phyloP scores from a whole-genome alignment of 2,113 vertebrate species.

The Phodopus roborovskii region DNA sequence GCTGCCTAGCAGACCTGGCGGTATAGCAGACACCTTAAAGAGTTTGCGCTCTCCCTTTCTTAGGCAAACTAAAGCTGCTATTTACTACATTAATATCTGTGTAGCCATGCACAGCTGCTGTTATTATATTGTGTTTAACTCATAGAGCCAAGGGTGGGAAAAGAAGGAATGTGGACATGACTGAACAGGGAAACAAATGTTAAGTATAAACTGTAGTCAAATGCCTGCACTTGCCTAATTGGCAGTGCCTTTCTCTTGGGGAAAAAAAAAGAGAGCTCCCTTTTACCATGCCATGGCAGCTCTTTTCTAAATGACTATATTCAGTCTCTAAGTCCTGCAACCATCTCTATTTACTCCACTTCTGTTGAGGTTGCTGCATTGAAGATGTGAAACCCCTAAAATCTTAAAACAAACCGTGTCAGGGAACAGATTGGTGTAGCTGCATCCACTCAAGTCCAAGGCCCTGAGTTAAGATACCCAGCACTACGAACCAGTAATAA shows the following conservation, averaged over 20 bases:
- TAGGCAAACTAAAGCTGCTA: conserved; percentile 29
- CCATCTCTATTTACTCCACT: background rate
- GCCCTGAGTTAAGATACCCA: background rate
- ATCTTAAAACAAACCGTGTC: background rate
- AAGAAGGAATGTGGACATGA: conserved; percentile 13
- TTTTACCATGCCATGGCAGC: background rate
- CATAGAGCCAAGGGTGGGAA: background rate
- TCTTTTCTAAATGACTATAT: conserved; percentile 41
- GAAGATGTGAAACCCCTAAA: background rate
- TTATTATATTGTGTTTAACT: background rate
- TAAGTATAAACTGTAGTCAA: conserved; percentile 17
- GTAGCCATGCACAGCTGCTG: conserved; percentile 3
- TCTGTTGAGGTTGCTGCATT: background rate
- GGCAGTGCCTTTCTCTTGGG: background rate
- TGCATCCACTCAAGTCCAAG: too few relatives aligned
- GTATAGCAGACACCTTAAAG: background rate
- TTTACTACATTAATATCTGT: conserved; percentile 2
- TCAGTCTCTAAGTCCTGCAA: background rate
- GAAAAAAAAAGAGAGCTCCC: background rate
- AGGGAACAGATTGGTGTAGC: background rate
- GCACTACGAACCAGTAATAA: background rate
- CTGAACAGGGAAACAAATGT: background rate
- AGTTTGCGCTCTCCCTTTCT: background rate
- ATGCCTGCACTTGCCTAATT: background rate
- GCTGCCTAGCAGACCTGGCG: background rate